These are phyloP conservation scores for Halcyon smyrnensis DNA, from an alignment of 2,797 vertebrate species.

Conservation along the genomic window DNA sequence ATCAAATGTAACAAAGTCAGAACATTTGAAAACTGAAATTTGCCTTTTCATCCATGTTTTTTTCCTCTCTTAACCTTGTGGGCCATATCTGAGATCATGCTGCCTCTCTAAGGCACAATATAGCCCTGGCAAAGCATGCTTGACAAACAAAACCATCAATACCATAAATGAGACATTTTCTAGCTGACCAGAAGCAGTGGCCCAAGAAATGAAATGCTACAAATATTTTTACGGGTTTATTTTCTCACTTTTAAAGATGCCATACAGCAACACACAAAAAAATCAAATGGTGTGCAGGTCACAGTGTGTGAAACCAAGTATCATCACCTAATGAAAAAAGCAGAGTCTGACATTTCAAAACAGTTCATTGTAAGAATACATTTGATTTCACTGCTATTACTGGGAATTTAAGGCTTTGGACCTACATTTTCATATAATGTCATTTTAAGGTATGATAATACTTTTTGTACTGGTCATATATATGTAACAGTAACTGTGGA, in stretches of 20 bases:
- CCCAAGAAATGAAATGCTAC: conserved; percentile 26
- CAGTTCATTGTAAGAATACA: neutral
- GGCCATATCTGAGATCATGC: neutral
- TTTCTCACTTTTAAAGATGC: conserved; percentile 10
- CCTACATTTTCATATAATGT: neutral
- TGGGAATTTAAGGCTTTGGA: neutral
- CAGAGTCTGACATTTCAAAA: neutral
- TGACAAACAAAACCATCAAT: neutral
- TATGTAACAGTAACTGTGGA: neutral
- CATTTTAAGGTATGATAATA: neutral
- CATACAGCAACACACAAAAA: neutral
- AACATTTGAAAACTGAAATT: neutral
- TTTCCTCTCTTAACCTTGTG: neutral
- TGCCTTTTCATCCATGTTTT: neutral
- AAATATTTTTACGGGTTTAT: conserved; percentile 17
- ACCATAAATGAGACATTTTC: conserved; percentile 26
- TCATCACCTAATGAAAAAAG: neutral
- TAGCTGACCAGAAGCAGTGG: neutral
- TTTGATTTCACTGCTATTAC: neutral
- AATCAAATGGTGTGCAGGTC: neutral
- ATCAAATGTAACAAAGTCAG: neutral
- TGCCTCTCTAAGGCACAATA: neutral
- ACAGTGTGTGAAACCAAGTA: neutral
- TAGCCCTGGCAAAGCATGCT: neutral
- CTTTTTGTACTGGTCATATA: neutral